phyloP scores from a whole-genome alignment of 1,140 invertebrate genomes.

The Bradynema listronoti region DNA sequence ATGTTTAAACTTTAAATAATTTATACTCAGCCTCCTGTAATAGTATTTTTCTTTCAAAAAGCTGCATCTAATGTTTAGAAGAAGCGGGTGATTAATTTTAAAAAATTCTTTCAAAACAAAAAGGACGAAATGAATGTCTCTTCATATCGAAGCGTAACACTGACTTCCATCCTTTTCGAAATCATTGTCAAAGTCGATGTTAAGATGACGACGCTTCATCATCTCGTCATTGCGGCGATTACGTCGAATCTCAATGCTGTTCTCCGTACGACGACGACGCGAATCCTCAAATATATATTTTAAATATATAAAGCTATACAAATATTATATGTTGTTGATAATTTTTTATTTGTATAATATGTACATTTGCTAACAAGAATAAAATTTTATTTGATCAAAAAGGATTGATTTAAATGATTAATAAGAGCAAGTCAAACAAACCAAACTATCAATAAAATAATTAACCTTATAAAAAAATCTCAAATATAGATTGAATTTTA shows the following conservation, averaged over 20 bases:
- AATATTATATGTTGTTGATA: neutral
- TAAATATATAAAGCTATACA: too few species aligned
- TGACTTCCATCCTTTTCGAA: too few species aligned
- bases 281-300: constrained; percentile 66
- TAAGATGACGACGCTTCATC: constrained; percentile 83
- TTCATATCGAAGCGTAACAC: too few species aligned
- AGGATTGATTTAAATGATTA: neutral
- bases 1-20: too few species aligned
- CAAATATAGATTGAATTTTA: neutral
- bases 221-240: constrained; percentile 90
- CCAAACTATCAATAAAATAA: neutral
- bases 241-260: constrained; percentile 85
- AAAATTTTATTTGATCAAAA: neutral
- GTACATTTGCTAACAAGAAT: neutral
- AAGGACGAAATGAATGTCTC: constrained; percentile 8
- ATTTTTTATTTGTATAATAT: neutral
- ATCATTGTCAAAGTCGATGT: constrained; percentile 61
- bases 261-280: constrained; percentile 85
- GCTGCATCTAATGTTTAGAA: too few species aligned
- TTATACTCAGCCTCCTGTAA: too few species aligned
- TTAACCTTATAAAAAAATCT: neutral
- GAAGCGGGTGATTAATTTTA: too few species aligned
- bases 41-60: too few species aligned
- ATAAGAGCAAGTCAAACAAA: neutral
- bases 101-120: constrained; percentile 5